Percentiles rank a stretch among this genome's conserved stretches.
Evolutionary conservation across 1,140 invertebrate genomes (phyloP).

Genomic region (Lethocerus indicus): DNA sequence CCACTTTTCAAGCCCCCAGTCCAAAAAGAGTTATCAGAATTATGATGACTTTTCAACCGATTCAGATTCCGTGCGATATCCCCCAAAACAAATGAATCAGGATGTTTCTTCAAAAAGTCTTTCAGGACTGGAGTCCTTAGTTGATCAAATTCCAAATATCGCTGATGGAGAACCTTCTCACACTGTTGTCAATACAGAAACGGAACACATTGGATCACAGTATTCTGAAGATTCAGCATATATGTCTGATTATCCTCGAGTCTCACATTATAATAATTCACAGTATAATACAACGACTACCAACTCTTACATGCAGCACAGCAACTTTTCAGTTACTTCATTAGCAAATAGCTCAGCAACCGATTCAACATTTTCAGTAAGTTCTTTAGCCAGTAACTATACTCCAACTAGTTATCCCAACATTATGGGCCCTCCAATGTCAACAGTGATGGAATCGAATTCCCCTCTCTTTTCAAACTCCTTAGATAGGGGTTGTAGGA

Average conservation of each 20-base stretch:
- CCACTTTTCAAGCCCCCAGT: conserved; percentile 31
- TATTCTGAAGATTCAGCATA: conserved; percentile 21
- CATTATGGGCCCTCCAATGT: conserved; percentile 19
- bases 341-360: conserved; percentile 24
- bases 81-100: conserved; percentile 25
- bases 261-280: conserved; percentile 16
- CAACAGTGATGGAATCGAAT: conserved; percentile 12
- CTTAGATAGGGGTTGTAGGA: conserved; percentile 8
- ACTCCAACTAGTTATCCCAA: conserved; percentile 20
- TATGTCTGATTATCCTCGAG: conserved; percentile 19
- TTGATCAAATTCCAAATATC: conserved; percentile 81
- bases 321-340: conserved; percentile 26
- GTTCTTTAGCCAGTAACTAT: conserved; percentile 20
- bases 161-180: conserved; percentile 37
- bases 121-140: conserved; percentile 73
- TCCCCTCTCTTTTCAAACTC: conserved; percentile 21
- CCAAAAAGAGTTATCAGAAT: conserved; percentile 21
- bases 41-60: conserved; percentile 21
- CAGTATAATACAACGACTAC: conserved; percentile 18
- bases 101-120: conserved; percentile 73
- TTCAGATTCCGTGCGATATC: conserved; percentile 20
- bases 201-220: conserved; percentile 13
- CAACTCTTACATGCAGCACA: conserved; percentile 18
- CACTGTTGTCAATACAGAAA: conserved; percentile 14
- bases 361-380: conserved; percentile 22